These are phyloP conservation scores for Eulemur coronatus DNA, from an alignment of 2,797 vertebrate genomes.

Conservation along the genomic window DNA sequence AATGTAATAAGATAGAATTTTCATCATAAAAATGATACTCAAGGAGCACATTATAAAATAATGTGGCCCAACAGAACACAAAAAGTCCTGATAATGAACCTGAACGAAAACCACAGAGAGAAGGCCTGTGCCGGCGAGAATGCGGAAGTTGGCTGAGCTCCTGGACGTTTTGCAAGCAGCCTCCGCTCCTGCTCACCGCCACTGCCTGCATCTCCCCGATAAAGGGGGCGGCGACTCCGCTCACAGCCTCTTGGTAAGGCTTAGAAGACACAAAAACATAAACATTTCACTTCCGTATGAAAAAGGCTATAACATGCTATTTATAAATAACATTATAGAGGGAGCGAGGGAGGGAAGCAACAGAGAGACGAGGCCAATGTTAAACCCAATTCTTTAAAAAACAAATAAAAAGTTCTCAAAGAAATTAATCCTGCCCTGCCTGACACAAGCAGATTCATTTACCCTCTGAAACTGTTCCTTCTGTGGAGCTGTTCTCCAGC, in stretches of 20 bases:
- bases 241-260: not conserved
- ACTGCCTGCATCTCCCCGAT: not conserved
- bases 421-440: not conserved
- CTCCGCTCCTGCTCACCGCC: not conserved
- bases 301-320: not conserved
- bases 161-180: not conserved
- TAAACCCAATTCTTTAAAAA: not conserved
- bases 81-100: not conserved
- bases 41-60: not conserved
- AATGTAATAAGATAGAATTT: not conserved
- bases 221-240: not conserved
- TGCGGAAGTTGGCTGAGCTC: not conserved
- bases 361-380: not conserved
- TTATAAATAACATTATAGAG: not conserved
- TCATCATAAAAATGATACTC: not conserved
- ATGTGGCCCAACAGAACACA: not conserved
- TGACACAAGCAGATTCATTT: not conserved
- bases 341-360: not conserved
- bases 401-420: not conserved
- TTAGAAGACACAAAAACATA: not conserved
- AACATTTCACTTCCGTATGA: not conserved
- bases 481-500: not conserved
- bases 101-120: not conserved
- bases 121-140: not conserved
- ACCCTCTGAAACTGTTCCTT: not conserved